Conservation (phyloP, 1,140 invertebrate species). For the Atta cephalotes region DNA sequence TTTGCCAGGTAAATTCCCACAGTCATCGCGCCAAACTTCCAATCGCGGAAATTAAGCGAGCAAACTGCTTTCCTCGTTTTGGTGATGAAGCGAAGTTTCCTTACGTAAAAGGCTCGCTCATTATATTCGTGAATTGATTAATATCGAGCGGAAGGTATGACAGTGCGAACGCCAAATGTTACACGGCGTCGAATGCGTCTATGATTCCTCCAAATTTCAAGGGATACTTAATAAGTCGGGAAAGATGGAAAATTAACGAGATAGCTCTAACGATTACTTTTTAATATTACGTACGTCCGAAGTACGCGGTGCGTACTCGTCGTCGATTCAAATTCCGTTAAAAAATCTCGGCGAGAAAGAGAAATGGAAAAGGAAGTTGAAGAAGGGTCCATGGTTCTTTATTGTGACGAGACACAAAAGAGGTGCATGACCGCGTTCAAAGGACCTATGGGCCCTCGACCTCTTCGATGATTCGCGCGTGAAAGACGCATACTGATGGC, state of each 20-base stretch:
- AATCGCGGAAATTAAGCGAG: conserved; percentile 57
- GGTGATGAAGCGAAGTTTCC: conserved; percentile 15
- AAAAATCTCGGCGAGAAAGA: conserved; percentile 27
- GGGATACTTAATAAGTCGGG: conserved; percentile 43
- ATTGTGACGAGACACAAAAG: conserved; percentile 62
- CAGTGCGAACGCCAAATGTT: background rate
- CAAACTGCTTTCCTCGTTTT: conserved; percentile 20
- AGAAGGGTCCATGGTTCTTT: conserved; percentile 28
- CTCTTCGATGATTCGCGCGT: conserved; percentile 55
- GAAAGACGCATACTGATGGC: conserved; percentile 37
- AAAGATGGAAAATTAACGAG: conserved; percentile 63
- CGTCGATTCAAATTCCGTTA: conserved; percentile 67
- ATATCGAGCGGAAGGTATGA: background rate
- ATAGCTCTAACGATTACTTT: conserved; percentile 55
- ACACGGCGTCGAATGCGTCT: background rate
- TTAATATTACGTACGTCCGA: background rate
- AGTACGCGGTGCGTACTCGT: conserved; percentile 41
- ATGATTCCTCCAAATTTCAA: conserved; percentile 28
- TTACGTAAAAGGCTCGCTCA: background rate
- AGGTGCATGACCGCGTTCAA: conserved; percentile 54
- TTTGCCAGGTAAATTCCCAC: conserved; percentile 19
- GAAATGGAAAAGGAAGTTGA: conserved; percentile 26
- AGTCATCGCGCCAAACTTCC: conserved; percentile 27
- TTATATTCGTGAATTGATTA: conserved; percentile 34
- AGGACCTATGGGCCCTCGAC: conserved; percentile 35